Percentiles rank a stretch among this genome's conserved stretches.
phyloP scores from a whole-genome alignment of 2,888 invertebrate species.

The Gryllus longicercus region DNA sequence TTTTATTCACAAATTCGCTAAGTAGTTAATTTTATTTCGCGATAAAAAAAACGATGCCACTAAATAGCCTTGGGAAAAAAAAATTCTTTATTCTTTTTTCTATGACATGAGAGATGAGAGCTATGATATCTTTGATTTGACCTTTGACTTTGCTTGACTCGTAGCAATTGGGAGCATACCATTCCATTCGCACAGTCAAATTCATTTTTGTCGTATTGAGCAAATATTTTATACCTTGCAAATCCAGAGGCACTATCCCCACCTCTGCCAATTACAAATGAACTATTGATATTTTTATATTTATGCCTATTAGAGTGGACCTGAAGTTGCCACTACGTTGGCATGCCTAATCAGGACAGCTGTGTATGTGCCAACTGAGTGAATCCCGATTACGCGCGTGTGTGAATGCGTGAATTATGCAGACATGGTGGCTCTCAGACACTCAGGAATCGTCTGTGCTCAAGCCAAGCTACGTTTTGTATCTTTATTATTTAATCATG shows the following conservation, averaged over 20 bases:
- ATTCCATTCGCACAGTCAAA: no score
- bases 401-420: neutral
- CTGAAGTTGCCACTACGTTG: neutral
- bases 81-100: no score
- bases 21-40: no score
- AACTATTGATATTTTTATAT: neutral
- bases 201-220: neutral
- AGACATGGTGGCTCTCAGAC: neutral
- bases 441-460: neutral
- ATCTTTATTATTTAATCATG: conserved; percentile 4
- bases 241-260: neutral
- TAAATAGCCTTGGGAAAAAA: no score
- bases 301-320: neutral
- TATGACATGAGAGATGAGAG: no score
- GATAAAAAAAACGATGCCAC: no score
- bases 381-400: neutral
- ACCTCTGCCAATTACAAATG: neutral
- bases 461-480: neutral
- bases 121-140: no score
- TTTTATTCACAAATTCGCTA: no score
- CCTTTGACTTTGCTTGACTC: no score
- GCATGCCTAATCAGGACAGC: neutral
- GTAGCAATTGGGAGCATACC: no score
- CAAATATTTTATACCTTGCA: neutral
- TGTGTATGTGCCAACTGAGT: conserved; percentile 3